phyloP scores from a whole-genome alignment of 2,888 invertebrate species.

The Euphydryas editha region DNA sequence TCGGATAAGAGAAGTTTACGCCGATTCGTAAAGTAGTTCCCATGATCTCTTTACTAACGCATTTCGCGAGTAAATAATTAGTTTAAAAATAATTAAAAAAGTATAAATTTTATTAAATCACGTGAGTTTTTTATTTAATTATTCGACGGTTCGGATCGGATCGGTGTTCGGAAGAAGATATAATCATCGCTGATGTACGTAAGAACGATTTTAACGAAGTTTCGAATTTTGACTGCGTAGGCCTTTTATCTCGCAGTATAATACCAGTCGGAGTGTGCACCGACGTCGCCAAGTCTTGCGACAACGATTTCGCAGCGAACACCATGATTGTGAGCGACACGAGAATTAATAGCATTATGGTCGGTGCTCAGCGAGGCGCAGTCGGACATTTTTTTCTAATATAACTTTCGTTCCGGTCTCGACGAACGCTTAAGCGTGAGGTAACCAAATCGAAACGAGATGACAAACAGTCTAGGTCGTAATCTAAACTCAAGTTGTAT shows the following conservation, averaged over 20 bases:
- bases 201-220: background rate
- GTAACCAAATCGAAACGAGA: background rate
- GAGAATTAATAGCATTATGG: slow-evolving; percentile 20
- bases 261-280: slow-evolving; percentile 12
- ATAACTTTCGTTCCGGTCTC: slow-evolving; percentile 25
- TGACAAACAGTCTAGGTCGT: slow-evolving; percentile 16
- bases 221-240: slow-evolving; percentile 5
- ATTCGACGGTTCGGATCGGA: no score
- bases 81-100: background rate
- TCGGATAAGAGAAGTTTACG: background rate
- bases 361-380: slow-evolving; percentile 10
- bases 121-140: no score
- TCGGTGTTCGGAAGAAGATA: no score
- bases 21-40: background rate
- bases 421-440: slow-evolving; percentile 7
- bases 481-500: slow-evolving; percentile 3
- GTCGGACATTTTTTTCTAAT: slow-evolving; percentile 18
- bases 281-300: slow-evolving; percentile 20
- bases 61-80: background rate
- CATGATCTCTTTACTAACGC: slow-evolving; percentile 2
- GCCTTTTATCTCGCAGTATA: slow-evolving; percentile 15
- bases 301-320: slow-evolving; percentile 11
- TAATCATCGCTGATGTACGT: background rate
- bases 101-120: background rate
- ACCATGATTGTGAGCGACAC: slow-evolving; percentile 8